These are phyloP conservation scores for Collichthys lucidus DNA, from an alignment of 2,113 vertebrate species.

Conservation along the genomic window DNA sequence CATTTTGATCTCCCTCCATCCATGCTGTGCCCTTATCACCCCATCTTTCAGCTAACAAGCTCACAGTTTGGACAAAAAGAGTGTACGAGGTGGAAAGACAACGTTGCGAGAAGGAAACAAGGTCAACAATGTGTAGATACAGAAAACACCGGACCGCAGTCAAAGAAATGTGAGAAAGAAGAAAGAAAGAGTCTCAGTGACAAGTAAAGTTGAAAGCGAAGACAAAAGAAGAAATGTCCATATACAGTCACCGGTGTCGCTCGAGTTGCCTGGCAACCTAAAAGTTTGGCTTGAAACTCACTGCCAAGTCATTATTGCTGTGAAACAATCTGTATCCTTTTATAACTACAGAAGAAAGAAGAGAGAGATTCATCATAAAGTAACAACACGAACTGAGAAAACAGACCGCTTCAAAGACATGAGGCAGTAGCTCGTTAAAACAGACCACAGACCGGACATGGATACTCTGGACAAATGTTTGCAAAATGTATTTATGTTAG, in stretches of 20 bases:
- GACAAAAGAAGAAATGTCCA: slow-evolving; percentile 56
- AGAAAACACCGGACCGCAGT: slow-evolving; percentile 17
- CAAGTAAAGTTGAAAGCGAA: slow-evolving; percentile 25
- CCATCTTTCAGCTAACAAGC: background rate
- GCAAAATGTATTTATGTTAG: slow-evolving; percentile 17
- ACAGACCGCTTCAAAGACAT: background rate
- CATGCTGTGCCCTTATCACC: background rate
- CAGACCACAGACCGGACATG: slow-evolving; percentile 3
- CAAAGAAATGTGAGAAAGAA: slow-evolving; percentile 8
- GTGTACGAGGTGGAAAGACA: background rate
- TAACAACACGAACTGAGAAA: slow-evolving; percentile 4
- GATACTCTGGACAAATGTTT: slow-evolving; percentile 16
- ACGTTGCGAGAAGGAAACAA: background rate
- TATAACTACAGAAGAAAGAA: slow-evolving; percentile 37
- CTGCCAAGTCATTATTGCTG: slow-evolving; percentile 59
- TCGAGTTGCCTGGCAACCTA: slow-evolving; percentile 71
- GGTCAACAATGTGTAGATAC: background rate
- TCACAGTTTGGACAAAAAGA: background rate
- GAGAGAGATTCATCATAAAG: slow-evolving; percentile 28
- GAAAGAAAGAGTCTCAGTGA: slow-evolving; percentile 22
- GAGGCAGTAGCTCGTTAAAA: slow-evolving; percentile 42
- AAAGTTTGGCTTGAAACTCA: slow-evolving; percentile 66
- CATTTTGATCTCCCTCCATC: background rate
- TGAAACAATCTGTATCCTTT: slow-evolving; percentile 69
- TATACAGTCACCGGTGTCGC: slow-evolving; percentile 47